Evolutionary conservation across 2,888 invertebrate species (phyloP).

Genomic region (Eupithecia subumbrata): DNA sequence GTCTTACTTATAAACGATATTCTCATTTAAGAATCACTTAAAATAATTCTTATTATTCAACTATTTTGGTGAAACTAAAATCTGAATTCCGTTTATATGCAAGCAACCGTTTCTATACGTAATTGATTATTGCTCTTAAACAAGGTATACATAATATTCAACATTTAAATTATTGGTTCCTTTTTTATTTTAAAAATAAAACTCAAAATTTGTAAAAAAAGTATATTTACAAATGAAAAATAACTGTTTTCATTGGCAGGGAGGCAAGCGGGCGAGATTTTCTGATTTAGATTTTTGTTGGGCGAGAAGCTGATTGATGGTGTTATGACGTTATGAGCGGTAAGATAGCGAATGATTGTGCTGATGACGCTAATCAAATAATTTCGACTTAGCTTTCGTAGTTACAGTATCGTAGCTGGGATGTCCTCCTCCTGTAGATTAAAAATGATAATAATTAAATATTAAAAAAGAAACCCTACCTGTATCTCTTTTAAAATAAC

Average conservation of each 20-base stretch:
- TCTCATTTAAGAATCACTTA: neutral
- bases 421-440: conserved; percentile 76
- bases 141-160: conserved; percentile 63
- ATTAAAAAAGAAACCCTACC: too few species aligned
- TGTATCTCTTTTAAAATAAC: too few species aligned
- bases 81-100: neutral
- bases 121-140: conserved; percentile 76
- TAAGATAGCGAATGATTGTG: conserved; percentile 79
- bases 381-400: conserved; percentile 78
- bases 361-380: conserved; percentile 74
- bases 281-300: conserved; percentile 48
- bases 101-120: conserved; percentile 63
- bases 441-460: conserved; percentile 25
- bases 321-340: conserved; percentile 60
- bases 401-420: conserved; percentile 79
- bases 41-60: neutral
- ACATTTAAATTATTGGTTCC: conserved; percentile 69
- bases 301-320: conserved; percentile 57
- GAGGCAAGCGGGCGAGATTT: conserved; percentile 61
- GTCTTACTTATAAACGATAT: conserved; percentile 28
- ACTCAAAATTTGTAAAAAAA: conserved; percentile 47
- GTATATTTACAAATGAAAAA: conserved; percentile 68
- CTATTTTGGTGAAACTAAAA: neutral
- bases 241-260: conserved; percentile 58
- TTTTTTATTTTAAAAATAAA: conserved; percentile 46